Evolutionary conservation across 2,797 vertebrate genomes (phyloP).

Genomic region (Galagoides demidoff): DNA sequence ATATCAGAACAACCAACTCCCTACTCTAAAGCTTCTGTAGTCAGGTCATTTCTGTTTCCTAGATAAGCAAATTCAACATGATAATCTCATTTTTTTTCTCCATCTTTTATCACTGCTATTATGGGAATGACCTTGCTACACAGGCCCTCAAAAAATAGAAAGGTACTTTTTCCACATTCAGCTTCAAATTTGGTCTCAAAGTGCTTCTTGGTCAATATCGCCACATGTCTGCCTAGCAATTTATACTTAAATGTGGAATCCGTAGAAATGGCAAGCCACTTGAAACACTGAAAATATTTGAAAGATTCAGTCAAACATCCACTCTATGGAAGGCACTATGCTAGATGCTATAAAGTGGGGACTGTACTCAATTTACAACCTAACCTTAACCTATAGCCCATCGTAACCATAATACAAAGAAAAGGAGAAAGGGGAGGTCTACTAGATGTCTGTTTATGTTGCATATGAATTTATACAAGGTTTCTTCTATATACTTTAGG

Average conservation of each 20-base stretch:
- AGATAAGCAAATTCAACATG: slow-evolving; percentile 95
- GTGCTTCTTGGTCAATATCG: slow-evolving; percentile 95
- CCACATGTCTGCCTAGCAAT: slow-evolving; percentile 96
- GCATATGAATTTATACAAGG: neutral
- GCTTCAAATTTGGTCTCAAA: slow-evolving; percentile 96
- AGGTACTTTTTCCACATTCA: slow-evolving; percentile 97
- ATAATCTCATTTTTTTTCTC: slow-evolving; percentile 97
- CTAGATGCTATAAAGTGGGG: neutral
- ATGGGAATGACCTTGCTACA: slow-evolving; percentile 96
- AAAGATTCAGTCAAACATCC: neutral
- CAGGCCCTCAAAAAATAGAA: slow-evolving; percentile 95
- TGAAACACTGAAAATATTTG: neutral
- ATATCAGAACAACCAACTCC: slow-evolving; percentile 94
- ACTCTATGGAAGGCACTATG: neutral
- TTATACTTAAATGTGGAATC: slow-evolving; percentile 90
- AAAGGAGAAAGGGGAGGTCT: neutral
- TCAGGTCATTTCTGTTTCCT: slow-evolving; percentile 97
- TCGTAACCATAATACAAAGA: neutral
- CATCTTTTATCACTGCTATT: slow-evolving; percentile 94
- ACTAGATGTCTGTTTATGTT: neutral
- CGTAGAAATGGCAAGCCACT: neutral
- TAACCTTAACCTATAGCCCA: neutral
- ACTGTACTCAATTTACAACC: neutral
- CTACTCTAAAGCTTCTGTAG: slow-evolving; percentile 97
- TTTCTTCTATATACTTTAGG: neutral